A percentile compares a stretch with the other conserved stretches of the same genome.
Conservation (phyloP, 2,113 vertebrate genomes). For the Felis chaus region DNA sequence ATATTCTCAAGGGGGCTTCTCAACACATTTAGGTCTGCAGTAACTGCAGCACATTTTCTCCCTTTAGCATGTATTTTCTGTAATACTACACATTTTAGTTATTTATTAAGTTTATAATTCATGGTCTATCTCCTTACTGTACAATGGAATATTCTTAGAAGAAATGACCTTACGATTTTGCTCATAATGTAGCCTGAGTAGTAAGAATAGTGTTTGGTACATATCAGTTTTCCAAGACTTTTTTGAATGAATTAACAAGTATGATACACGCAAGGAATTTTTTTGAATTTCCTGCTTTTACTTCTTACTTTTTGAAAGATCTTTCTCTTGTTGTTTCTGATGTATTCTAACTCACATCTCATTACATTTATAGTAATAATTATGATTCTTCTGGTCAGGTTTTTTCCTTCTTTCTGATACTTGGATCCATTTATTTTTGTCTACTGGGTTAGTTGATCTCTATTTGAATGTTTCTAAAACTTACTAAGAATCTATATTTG, state of each 20-base stretch:
- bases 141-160: neutral
- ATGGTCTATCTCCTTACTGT: neutral
- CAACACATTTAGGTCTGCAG: neutral
- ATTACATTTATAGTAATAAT: neutral
- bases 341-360: neutral
- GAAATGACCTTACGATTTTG: neutral
- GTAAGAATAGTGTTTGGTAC: neutral
- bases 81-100: neutral
- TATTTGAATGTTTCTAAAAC: neutral
- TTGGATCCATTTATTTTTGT: neutral
- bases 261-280: neutral
- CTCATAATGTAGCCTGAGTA: neutral
- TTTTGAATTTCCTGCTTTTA: neutral
- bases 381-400: neutral
- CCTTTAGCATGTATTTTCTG: neutral
- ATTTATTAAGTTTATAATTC: neutral
- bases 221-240: neutral
- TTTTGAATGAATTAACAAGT: neutral
- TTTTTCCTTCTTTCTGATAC: neutral
- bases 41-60: too few species aligned
- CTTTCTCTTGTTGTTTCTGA: neutral
- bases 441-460: neutral
- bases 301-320: neutral
- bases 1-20: neutral
- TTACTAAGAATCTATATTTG: neutral